Base-by-base conservation (phyloP, 2,113 vertebrate genomes). In the Xiphophorus maculatus region DNA sequence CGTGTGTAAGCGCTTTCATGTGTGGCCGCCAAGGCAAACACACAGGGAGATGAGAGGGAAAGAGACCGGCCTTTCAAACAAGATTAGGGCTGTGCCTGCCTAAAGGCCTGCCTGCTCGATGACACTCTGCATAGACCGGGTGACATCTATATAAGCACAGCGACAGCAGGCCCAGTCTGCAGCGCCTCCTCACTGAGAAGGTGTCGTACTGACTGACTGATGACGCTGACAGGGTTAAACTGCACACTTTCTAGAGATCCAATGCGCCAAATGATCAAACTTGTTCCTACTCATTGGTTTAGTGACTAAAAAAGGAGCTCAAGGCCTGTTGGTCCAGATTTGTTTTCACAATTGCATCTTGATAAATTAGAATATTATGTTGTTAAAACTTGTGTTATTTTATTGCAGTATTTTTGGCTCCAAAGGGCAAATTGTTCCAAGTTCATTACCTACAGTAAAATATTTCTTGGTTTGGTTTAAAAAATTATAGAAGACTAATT, bases 11-110 rank as follows among this genome's bases (percentile, higher is more conserved):
- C 35, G 69, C 27, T 73, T 66, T 71, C 3, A 62, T 73, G 74
- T 77, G 85, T 75, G 80, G 74, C 65, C 32, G n/a, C 62, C 7
- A 28, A 79, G 64, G 71, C 83, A 83, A 79, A 77, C 73, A 61
- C 87, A 87, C 32, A 13, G 66, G 40, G 77, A 90, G 78, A 87
- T 71, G 85, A 84, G 87, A 74, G 84, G 73, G 86, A 84, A 85
- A 81, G 80, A 86, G 83, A 89, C 82, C 83, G 78, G 87, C 82
- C 86, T 92, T 93, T 92, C 74, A 87, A 92, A 92, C 71, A 67
- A 84, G 89, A 93, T 93, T 91, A 92, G 83, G 74, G 54, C 71
- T 81, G 85, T n/a, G 76, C 71, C 79, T 76, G 86, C 90, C 87
- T 66, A 74, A 83, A 90, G 87, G 91, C 87, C 89, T 67, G 73